Evolutionary conservation across 2,113 vertebrate genomes (phyloP).

Genomic region (Elgaria multicarinata): DNA sequence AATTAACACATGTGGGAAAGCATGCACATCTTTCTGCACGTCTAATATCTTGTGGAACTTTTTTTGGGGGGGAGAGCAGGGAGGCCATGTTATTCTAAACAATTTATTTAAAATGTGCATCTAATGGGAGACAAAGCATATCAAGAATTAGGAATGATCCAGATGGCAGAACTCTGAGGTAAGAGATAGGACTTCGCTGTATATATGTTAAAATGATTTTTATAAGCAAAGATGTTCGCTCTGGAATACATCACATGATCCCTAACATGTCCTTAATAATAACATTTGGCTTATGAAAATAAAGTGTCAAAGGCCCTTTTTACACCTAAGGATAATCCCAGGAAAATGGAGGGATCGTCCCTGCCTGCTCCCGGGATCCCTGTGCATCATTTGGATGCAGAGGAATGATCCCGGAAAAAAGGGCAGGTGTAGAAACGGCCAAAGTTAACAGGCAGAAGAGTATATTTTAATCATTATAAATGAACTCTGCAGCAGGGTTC

Average conservation of each 20-base stretch:
- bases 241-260: constrained; percentile 41
- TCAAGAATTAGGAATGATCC: too few species aligned
- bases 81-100: background rate
- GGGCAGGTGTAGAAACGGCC: too few species aligned
- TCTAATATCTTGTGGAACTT: background rate
- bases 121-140: background rate
- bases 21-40: background rate
- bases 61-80: too few species aligned
- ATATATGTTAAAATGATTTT: constrained; percentile 9
- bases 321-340: too few species aligned
- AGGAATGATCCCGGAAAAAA: too few species aligned
- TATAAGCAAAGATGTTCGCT: constrained; percentile 22
- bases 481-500: background rate
- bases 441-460: background rate
- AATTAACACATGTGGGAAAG: background rate
- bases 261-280: background rate
- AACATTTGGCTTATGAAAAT: background rate
- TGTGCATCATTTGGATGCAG: too few species aligned
- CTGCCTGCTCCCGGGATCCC: too few species aligned
- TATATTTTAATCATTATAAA: background rate
- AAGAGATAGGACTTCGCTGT: background rate
- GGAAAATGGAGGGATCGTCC: too few species aligned
- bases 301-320: too few species aligned
- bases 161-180: background rate
- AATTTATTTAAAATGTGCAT: background rate